Percentiles rank a stretch among this genome's conserved stretches.
phyloP scores from a whole-genome alignment of 2,888 invertebrate species.

The Desoria tigrina region DNA sequence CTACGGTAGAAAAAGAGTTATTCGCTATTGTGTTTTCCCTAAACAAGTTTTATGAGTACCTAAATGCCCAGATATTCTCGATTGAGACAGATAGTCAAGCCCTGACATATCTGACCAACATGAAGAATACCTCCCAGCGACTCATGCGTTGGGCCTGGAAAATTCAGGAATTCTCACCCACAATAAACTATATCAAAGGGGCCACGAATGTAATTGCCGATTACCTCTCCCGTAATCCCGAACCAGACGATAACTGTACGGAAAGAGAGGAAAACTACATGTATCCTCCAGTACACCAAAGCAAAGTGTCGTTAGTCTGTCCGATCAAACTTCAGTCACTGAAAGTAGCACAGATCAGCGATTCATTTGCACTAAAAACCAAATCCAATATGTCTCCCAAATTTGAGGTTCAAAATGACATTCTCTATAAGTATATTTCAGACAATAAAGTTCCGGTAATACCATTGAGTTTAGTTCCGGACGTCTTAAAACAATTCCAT shows the following conservation, averaged over 20 bases:
- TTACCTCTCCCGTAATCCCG: constrained; percentile 21
- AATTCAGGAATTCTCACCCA: constrained; percentile 20
- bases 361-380: no score
- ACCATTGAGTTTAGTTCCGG: no score
- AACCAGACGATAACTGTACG: background rate
- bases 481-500: no score
- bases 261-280: constrained; percentile 9
- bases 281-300: background rate
- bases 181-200: constrained; percentile 25
- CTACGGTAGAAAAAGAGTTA: constrained; percentile 22
- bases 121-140: constrained; percentile 17
- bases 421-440: no score
- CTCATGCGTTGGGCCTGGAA: constrained; percentile 24
- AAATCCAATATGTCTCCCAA: no score
- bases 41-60: constrained; percentile 17
- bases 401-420: no score
- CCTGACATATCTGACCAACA: constrained; percentile 6
- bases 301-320: background rate
- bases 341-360: no score
- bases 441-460: no score
- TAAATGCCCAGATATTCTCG: constrained; percentile 10
- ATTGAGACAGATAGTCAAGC: constrained; percentile 26
- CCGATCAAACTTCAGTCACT: background rate
- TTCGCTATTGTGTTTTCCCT: constrained; percentile 14
- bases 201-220: constrained; percentile 31